phyloP scores from a whole-genome alignment of 2,888 invertebrate genomes.

The Ypsolopha scabrella region DNA sequence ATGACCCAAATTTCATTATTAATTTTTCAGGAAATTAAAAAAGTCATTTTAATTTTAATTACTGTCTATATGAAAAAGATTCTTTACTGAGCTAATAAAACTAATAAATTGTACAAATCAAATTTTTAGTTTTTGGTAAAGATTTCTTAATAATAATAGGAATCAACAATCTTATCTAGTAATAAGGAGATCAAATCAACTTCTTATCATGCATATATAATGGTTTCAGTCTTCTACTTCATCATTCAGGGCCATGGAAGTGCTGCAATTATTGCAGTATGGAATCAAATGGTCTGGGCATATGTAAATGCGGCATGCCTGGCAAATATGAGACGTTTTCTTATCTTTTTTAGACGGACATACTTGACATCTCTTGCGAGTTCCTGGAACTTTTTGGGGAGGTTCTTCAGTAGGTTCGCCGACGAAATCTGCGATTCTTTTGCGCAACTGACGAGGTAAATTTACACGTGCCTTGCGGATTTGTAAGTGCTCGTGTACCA shows the following conservation, averaged over 20 bases:
- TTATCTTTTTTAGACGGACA: conserved; percentile 7
- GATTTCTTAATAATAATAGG: too few relatives aligned
- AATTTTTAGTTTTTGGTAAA: too few relatives aligned
- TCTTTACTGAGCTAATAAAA: too few relatives aligned
- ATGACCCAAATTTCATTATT: too few relatives aligned
- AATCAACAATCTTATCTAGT: conserved; percentile 9
- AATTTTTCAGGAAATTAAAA: too few relatives aligned
- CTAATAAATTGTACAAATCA: too few relatives aligned
- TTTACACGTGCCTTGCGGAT: conserved; percentile 2
- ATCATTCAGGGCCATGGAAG: conserved; percentile 4
- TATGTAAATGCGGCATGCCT: conserved; percentile 7
- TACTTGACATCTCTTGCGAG: conserved; percentile 8
- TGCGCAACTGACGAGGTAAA: conserved; percentile 7
- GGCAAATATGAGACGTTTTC: conserved; percentile 8
- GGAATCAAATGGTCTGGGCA: conserved; percentile 7
- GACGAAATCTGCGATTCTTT: conserved; percentile 7
- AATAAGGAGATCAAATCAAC: conserved; percentile 8
- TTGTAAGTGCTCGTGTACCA: conserved; percentile 4
- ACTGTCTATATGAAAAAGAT: too few relatives aligned
- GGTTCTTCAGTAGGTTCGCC: conserved; percentile 4
- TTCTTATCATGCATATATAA: conserved; percentile 7
- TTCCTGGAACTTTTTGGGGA: conserved; percentile 6
- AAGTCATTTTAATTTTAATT: too few relatives aligned
- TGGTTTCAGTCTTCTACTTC: conserved; percentile 5
- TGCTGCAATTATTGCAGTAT: conserved; percentile 6